These are phyloP conservation scores for Aphaenogaster rudis DNA, from an alignment of 1,140 invertebrate species.

Conservation along the genomic window DNA sequence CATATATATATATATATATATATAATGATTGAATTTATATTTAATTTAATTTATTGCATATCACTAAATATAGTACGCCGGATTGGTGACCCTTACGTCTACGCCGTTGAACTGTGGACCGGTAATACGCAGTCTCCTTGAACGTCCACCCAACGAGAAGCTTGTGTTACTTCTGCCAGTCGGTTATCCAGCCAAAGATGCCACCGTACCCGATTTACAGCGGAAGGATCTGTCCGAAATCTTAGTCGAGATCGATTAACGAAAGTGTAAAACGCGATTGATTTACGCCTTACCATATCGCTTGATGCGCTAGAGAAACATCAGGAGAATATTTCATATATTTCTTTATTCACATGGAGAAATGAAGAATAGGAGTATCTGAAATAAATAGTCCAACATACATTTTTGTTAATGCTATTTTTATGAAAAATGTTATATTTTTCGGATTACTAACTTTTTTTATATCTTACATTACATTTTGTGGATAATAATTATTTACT, in stretches of 20 bases:
- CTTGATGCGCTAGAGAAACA: slow-evolving; percentile 5
- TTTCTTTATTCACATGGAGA: not conserved
- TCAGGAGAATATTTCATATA: not conserved
- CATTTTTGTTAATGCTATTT: slow-evolving; percentile 68
- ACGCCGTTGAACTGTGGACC: slow-evolving; percentile 96
- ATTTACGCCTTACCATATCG: not conserved
- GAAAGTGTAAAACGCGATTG: not conserved
- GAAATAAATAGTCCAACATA: slow-evolving; percentile 67
- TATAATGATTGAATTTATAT: slow-evolving; percentile 36
- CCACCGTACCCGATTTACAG: slow-evolving; percentile 92
- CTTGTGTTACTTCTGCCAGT: slow-evolving; percentile 93
- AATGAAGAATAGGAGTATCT: slow-evolving; percentile 42
- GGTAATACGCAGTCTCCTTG: slow-evolving; percentile 90
- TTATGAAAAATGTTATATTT: slow-evolving; percentile 75
- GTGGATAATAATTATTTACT: slow-evolving; percentile 69
- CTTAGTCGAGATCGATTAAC: slow-evolving; percentile 87
- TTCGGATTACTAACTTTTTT: slow-evolving; percentile 70
- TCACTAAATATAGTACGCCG: slow-evolving; percentile 90
- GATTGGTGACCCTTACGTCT: slow-evolving; percentile 94
- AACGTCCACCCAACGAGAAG: slow-evolving; percentile 93
- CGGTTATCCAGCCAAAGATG: slow-evolving; percentile 92
- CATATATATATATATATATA: no score
- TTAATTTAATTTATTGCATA: slow-evolving; percentile 67
- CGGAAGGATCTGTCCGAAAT: slow-evolving; percentile 93
- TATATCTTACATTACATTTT: slow-evolving; percentile 74